Evolutionary conservation across 2,797 vertebrate species (phyloP).

Genomic region (Myotis planiceps): DNA sequence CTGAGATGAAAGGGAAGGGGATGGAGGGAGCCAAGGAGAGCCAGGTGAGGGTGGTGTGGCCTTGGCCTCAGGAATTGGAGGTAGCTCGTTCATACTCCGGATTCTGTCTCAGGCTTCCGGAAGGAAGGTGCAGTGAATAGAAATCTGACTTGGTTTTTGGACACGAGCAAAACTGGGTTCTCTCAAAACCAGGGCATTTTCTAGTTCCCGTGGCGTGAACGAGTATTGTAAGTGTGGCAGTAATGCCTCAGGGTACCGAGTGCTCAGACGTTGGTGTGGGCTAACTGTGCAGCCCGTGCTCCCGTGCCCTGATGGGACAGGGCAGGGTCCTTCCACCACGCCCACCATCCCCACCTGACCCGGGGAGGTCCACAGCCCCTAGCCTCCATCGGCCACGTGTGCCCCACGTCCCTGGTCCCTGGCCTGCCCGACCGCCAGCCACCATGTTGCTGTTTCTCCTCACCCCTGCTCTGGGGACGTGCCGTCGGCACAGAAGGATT

Average conservation of each 20-base stretch:
- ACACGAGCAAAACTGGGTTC: neutral
- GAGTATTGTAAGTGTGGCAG: neutral
- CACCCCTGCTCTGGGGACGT: accelerated
- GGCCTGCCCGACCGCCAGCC: neutral
- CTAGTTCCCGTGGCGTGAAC: neutral
- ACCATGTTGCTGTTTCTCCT: neutral
- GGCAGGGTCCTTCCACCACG: neutral
- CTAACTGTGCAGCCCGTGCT: neutral
- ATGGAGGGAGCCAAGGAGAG: neutral
- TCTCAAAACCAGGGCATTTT: neutral
- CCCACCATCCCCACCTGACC: neutral
- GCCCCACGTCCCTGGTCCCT: neutral
- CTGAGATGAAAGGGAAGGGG: neutral
- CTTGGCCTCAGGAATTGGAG: neutral
- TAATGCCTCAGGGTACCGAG: neutral
- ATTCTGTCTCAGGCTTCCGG: neutral
- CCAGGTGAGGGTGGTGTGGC: neutral
- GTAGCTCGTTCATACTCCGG: neutral
- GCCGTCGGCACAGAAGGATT: neutral
- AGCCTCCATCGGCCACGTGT: neutral
- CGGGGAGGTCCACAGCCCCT: neutral
- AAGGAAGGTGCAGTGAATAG: neutral
- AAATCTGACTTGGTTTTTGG: neutral
- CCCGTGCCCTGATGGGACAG: neutral
- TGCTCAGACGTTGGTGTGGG: neutral